phyloP scores from a whole-genome alignment of 2,888 invertebrate species.

The Strigamia crassipes region DNA sequence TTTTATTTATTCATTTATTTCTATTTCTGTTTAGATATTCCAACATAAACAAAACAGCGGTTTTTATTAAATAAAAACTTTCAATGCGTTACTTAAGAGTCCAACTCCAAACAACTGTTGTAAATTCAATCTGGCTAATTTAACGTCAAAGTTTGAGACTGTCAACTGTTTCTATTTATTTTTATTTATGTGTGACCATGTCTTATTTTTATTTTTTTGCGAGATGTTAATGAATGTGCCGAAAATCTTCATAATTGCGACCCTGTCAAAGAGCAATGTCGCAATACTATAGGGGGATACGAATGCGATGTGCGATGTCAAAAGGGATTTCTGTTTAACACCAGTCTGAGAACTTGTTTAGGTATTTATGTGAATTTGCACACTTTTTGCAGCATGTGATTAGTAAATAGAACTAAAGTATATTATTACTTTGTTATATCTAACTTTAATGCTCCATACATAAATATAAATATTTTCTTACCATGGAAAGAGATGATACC shows the following conservation, averaged over 20 bases:
- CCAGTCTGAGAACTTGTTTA: conserved; percentile 67
- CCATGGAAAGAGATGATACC: conserved; percentile 45
- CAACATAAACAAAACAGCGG: too few relatives aligned
- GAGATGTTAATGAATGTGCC: conserved; percentile 51
- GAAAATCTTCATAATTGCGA: conserved; percentile 50
- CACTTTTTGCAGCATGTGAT: not conserved
- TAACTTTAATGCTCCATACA: too few relatives aligned
- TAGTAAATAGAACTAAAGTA: too few relatives aligned
- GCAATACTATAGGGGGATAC: conserved; percentile 65
- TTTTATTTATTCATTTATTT: too few relatives aligned
- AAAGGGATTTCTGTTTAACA: conserved; percentile 68
- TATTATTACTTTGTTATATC: too few relatives aligned
- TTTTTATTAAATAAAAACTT: too few relatives aligned
- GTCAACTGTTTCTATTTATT: not conserved
- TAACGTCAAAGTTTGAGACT: too few relatives aligned
- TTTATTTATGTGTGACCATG: not conserved
- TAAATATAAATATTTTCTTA: too few relatives aligned
- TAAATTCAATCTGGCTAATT: too few relatives aligned
- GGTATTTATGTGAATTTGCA: conserved; percentile 62
- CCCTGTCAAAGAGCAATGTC: conserved; percentile 60
- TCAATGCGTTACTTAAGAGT: too few relatives aligned
- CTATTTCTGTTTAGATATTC: too few relatives aligned
- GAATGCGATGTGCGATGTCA: conserved; percentile 62
- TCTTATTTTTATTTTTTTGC: conserved; percentile 14
- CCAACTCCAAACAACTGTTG: too few relatives aligned